phyloP scores from a whole-genome alignment of 2,797 vertebrate species.

The Bradypus variegatus region DNA sequence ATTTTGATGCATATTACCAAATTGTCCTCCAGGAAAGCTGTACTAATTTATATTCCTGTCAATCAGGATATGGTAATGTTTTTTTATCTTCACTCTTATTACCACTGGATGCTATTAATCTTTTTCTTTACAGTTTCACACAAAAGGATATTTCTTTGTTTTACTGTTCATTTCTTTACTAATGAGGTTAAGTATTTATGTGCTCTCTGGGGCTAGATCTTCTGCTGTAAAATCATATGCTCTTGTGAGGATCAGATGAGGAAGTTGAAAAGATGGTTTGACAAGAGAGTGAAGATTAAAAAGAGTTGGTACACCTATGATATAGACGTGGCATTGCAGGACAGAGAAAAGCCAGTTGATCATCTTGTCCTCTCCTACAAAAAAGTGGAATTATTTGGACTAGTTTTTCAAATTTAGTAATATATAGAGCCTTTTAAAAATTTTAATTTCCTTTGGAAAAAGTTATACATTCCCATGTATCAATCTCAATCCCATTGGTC shows the following conservation, averaged over 20 bases:
- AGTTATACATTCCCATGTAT: background rate
- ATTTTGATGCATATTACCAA: conserved; percentile 28
- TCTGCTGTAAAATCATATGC: background rate
- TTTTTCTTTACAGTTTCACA: conserved; percentile 16
- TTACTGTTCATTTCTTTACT: conserved; percentile 3
- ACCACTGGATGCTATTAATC: background rate
- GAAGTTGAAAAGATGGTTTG: background rate
- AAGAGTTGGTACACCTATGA: background rate
- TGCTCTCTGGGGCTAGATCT: background rate
- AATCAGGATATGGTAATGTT: background rate
- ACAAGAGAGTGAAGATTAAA: background rate
- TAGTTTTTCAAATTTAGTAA: background rate
- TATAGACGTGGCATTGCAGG: background rate
- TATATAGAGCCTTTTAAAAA: background rate
- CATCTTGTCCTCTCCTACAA: background rate
- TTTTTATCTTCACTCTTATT: background rate
- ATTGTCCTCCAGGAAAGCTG: background rate
- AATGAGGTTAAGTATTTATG: background rate
- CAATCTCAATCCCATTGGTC: background rate
- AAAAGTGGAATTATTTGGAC: background rate
- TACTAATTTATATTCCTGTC: conserved; percentile 24
- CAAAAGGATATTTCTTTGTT: background rate
- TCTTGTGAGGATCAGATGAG: background rate
- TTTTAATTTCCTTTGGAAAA: conserved; percentile 26
- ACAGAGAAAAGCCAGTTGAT: background rate